Evolutionary conservation across 2,888 invertebrate species (phyloP).

Genomic region (Limnephilus rhombicus): DNA sequence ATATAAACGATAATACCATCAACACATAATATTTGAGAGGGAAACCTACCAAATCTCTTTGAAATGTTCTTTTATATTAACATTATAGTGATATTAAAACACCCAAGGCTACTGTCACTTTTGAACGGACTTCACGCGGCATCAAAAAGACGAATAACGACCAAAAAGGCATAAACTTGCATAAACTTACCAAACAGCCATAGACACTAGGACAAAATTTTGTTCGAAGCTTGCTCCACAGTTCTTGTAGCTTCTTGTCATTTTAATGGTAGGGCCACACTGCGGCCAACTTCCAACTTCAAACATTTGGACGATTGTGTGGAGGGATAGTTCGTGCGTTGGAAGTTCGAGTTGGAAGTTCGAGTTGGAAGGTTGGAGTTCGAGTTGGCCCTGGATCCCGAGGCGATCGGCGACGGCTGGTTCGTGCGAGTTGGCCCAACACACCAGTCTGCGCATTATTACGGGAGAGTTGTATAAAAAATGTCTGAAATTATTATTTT

Average conservation of each 20-base stretch:
- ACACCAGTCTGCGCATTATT: too few relatives aligned
- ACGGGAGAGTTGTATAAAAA: too few relatives aligned
- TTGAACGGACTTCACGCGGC: constrained; percentile 57
- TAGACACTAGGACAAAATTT: neutral
- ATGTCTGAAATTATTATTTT: too few relatives aligned
- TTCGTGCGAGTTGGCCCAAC: too few relatives aligned
- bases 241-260: neutral
- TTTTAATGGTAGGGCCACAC: neutral
- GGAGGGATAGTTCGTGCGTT: too few relatives aligned
- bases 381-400: too few relatives aligned
- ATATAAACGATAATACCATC: neutral
- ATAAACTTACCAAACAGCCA: neutral
- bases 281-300: too few relatives aligned
- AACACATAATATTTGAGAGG: neutral
- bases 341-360: too few relatives aligned
- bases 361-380: too few relatives aligned
- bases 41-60: constrained; percentile 38
- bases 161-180: constrained; percentile 6
- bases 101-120: constrained; percentile 54
- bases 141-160: constrained; percentile 48
- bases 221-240: too few relatives aligned
- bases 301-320: too few relatives aligned
- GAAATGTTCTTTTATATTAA: constrained; percentile 27
- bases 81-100: constrained; percentile 15
- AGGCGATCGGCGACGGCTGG: too few relatives aligned